Conservation (phyloP, 2,113 vertebrate genomes). For the Salvelinus sp. region DNA sequence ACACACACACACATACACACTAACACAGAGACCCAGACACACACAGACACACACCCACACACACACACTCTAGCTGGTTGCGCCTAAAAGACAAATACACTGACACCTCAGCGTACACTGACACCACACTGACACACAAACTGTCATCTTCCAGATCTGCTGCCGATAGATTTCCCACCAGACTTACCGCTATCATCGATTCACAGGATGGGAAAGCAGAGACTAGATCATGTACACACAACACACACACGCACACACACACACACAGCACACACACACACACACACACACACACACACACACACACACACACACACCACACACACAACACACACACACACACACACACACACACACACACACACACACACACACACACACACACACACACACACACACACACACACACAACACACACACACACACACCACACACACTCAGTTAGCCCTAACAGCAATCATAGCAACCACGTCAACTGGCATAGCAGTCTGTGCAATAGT, state of each 20-base stretch:
- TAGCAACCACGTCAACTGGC: constrained; percentile 74
- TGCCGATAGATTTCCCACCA: too few relatives aligned
- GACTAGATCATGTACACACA: constrained; percentile 15
- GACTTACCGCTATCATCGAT: too few relatives aligned
- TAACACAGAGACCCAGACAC: constrained; percentile 47
- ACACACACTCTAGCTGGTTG: constrained; percentile 48
- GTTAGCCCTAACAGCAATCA: constrained; percentile 63
- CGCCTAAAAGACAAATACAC: constrained; percentile 61
- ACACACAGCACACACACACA: too few relatives aligned
- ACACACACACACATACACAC: constrained; percentile 44
- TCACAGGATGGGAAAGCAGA: too few relatives aligned
- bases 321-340: constrained; percentile 56
- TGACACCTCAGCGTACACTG: constrained; percentile 47
- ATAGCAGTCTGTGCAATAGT: constrained; percentile 23
- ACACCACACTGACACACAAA: constrained; percentile 39
- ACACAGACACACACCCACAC: constrained; percentile 26
- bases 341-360: too few relatives aligned
- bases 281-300: constrained; percentile 60
- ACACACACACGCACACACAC: constrained; percentile 7
- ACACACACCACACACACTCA: constrained; percentile 61
- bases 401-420: constrained; percentile 69
- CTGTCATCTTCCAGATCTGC: too few relatives aligned
- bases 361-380: constrained; percentile 22
- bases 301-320: constrained; percentile 69
- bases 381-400: constrained; percentile 65